phyloP scores from a whole-genome alignment of 2,113 vertebrate genomes.

The Willisornis vidua region DNA sequence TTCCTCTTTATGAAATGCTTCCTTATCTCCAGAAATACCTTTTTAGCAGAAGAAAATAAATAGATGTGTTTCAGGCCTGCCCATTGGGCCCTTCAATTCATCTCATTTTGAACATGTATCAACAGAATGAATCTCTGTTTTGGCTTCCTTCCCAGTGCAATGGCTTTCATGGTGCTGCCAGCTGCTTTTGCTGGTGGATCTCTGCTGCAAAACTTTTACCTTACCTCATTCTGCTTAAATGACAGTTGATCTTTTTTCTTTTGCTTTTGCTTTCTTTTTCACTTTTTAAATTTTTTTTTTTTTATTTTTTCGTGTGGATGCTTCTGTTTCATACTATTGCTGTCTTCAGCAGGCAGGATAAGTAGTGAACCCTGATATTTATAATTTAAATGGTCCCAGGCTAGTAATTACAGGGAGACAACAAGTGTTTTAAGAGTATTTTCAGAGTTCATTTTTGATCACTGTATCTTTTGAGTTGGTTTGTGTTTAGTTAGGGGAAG shows the following conservation, averaged over 20 bases:
- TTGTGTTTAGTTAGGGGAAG: background rate
- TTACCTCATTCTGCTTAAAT: background rate
- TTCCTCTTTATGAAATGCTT: slow-evolving; percentile 34
- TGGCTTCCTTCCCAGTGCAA: background rate
- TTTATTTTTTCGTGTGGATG: background rate
- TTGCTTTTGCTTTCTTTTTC: background rate
- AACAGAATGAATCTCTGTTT: background rate
- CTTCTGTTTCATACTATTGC: background rate
- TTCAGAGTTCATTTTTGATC: background rate
- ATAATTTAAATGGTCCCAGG: background rate
- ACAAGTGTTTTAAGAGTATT: background rate
- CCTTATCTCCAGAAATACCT: slow-evolving; percentile 16
- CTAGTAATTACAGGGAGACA: background rate
- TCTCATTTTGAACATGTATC: background rate
- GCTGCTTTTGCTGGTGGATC: background rate
- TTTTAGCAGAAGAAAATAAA: slow-evolving; percentile 7
- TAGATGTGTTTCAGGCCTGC: background rate
- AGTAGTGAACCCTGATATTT: background rate
- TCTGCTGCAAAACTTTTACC: background rate
- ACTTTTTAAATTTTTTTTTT: no score
- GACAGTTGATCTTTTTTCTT: background rate
- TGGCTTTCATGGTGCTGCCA: background rate
- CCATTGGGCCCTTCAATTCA: background rate
- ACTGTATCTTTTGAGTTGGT: background rate
- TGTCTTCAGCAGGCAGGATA: background rate